A percentile compares a stretch with the other conserved stretches of the same genome.
Conservation (phyloP, 2,888 invertebrate genomes). For the Papilio gigon region DNA sequence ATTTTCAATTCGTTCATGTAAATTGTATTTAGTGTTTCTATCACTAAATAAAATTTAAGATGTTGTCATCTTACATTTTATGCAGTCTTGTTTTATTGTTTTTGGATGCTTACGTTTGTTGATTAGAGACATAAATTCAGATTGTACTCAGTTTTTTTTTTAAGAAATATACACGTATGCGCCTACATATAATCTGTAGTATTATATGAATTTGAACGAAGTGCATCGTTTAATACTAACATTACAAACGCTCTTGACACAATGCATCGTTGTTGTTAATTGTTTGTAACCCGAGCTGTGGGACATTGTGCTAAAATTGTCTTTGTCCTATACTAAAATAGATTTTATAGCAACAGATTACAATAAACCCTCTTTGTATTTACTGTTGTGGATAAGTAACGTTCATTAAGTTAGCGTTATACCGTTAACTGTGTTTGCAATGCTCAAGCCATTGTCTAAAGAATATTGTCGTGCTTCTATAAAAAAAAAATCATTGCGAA, state of each 20-base stretch:
- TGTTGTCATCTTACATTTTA: no score
- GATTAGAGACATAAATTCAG: no score
- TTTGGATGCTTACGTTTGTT: no score
- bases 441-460: background rate
- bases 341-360: slow-evolving; percentile 6
- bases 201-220: background rate
- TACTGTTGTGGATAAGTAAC: background rate
- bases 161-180: background rate
- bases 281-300: slow-evolving; percentile 1
- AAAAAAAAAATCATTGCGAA: no score
- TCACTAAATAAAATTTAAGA: no score
- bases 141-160: no score
- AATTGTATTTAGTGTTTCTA: no score
- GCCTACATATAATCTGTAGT: background rate
- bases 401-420: background rate
- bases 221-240: background rate
- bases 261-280: slow-evolving; percentile 14
- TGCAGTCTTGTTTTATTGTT: no score
- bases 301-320: slow-evolving; percentile 18
- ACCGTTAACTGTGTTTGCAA: background rate
- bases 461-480: background rate
- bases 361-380: background rate
- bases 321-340: slow-evolving; percentile 22
- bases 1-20: no score
- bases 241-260: slow-evolving; percentile 21